Conservation (phyloP, 2,113 vertebrate species). For the Gambusia affinis region DNA sequence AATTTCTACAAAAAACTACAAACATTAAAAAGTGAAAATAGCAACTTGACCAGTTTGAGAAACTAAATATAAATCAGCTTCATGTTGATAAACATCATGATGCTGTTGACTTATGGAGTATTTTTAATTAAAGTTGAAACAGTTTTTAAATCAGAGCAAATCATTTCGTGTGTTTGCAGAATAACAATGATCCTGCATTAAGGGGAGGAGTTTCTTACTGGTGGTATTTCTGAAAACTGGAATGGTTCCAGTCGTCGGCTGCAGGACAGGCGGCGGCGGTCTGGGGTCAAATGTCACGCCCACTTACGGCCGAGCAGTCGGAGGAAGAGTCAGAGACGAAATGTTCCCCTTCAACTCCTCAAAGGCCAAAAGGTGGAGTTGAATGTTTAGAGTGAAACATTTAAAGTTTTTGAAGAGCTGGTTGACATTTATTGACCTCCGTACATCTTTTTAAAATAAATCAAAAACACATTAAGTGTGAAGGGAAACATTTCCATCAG, state of each 20-base stretch:
- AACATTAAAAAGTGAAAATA: no score
- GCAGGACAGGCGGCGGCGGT: slow-evolving; percentile 13
- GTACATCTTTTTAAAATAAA: not conserved
- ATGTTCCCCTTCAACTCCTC: not conserved
- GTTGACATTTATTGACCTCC: slow-evolving; percentile 13
- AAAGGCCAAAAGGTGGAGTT: slow-evolving; percentile 33
- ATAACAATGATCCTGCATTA: not conserved
- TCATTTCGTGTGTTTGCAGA: not conserved
- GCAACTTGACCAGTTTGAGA: no score
- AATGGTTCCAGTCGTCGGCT: slow-evolving; percentile 47
- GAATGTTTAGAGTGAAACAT: slow-evolving; percentile 23
- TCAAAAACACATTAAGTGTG: not conserved
- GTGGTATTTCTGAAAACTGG: slow-evolving; percentile 28
- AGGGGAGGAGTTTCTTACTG: slow-evolving; percentile 6
- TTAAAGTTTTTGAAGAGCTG: slow-evolving; percentile 1
- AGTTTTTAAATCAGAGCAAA: not conserved
- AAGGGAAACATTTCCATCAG: not conserved
- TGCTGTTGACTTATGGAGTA: no score
- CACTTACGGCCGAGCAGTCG: slow-evolving; percentile 12
- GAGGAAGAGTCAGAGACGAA: slow-evolving; percentile 18
- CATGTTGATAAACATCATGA: not conserved
- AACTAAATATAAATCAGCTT: no score
- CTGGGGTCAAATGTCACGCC: slow-evolving; percentile 36
- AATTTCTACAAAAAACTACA: no score
- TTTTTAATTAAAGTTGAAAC: not conserved